phyloP scores from a whole-genome alignment of 2,113 vertebrate species.

The Atlantisia rogersi region DNA sequence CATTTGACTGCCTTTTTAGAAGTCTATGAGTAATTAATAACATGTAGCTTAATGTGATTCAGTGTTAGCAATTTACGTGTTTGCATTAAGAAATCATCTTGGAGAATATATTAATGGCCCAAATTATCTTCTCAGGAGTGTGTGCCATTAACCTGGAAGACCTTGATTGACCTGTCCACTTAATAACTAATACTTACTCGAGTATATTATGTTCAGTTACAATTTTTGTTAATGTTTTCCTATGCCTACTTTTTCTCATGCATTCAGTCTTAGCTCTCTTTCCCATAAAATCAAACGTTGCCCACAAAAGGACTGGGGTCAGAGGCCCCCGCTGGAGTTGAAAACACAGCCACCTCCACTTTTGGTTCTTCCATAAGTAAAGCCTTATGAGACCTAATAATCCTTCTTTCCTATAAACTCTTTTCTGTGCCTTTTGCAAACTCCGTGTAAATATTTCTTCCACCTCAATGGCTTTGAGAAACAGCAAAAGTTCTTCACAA shows the following conservation, averaged over 20 bases:
- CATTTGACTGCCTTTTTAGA: conserved; percentile 24
- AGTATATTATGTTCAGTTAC: not conserved
- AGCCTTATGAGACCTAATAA: not conserved
- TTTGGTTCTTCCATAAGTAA: not conserved
- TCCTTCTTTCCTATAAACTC: not conserved
- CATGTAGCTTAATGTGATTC: not conserved
- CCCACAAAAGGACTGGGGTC: not conserved
- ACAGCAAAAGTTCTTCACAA: not conserved
- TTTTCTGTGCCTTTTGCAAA: not conserved
- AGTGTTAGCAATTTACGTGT: not conserved
- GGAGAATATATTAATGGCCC: conserved; percentile 17
- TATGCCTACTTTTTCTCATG: not conserved
- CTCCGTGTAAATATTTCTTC: not conserved
- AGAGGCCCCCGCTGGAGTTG: not conserved
- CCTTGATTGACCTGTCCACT: conserved; percentile 26
- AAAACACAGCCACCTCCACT: not conserved
- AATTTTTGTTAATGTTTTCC: conserved; percentile 29
- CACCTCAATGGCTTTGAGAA: not conserved
- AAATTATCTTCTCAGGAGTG: not conserved
- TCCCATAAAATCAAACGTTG: not conserved
- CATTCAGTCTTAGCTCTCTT: not conserved
- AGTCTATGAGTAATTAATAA: conserved; percentile 36
- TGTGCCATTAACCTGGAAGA: conserved; percentile 24
- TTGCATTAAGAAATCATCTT: conserved; percentile 19
- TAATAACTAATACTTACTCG: conserved; percentile 17